phyloP scores from a whole-genome alignment of 2,888 invertebrate genomes.

The Stenichneumon culpator region DNA sequence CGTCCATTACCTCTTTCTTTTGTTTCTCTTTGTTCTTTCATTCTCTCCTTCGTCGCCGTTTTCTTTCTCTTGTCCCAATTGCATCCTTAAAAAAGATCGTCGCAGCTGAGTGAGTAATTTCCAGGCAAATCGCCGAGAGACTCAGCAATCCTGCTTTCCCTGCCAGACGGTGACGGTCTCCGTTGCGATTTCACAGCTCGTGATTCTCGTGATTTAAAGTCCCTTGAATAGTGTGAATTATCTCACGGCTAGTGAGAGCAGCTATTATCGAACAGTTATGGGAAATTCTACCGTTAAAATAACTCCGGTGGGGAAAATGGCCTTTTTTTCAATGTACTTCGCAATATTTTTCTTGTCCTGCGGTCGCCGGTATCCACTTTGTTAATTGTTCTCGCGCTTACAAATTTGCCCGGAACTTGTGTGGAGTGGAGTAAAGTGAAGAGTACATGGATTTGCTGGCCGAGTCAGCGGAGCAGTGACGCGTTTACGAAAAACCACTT shows the following conservation, averaged over 20 bases:
- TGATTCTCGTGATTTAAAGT: neutral
- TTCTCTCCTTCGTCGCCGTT: neutral
- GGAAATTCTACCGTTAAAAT: neutral
- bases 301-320: slow-evolving; percentile 9
- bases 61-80: slow-evolving; percentile 18
- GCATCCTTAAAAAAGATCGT: slow-evolving; percentile 23
- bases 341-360: neutral
- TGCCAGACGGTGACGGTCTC: neutral
- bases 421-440: neutral
- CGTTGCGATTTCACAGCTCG: neutral
- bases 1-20: slow-evolving; percentile 4
- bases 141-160: slow-evolving; percentile 1
- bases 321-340: neutral
- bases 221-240: neutral
- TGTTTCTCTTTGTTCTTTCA: neutral
- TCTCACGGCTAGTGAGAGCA: neutral
- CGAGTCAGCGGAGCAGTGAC: slow-evolving; percentile 33
- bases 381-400: slow-evolving; percentile 11
- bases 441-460: neutral
- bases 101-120: neutral
- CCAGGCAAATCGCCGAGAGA: slow-evolving; percentile 10
- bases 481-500: slow-evolving; percentile 46
- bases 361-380: neutral
- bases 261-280: neutral
- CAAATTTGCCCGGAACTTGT: neutral